phyloP scores from a whole-genome alignment of 2,888 invertebrate genomes.

The Aphidius colemani region DNA sequence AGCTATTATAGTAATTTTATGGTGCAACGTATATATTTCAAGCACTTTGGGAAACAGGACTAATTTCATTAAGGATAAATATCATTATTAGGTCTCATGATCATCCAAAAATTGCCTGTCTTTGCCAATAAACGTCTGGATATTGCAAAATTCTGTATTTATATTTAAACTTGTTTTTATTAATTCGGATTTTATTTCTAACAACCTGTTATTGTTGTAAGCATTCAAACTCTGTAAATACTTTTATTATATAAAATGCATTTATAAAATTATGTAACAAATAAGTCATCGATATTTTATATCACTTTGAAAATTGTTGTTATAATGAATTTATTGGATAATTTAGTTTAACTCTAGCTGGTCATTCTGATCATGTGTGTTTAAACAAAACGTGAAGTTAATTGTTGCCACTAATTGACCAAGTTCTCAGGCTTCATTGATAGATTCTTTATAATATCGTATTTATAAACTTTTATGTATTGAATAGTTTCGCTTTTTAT shows the following conservation, averaged over 20 bases:
- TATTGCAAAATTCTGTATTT: conserved; percentile 4
- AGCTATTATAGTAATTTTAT: conserved; percentile 58
- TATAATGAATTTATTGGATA: conserved; percentile 21
- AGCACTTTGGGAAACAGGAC: conserved; percentile 50
- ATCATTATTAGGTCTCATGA: conserved; percentile 56
- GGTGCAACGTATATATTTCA: conserved; percentile 52
- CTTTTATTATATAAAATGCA: too few relatives aligned
- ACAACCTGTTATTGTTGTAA: too few relatives aligned
- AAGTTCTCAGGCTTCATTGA: conserved; percentile 54
- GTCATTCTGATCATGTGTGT: conserved; percentile 14
- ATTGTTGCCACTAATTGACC: conserved; percentile 57
- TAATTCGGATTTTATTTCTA: conserved; percentile 15
- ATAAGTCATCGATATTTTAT: too few relatives aligned
- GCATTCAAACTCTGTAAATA: too few relatives aligned
- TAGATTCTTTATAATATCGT: conserved; percentile 32
- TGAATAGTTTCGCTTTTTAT: conserved; percentile 31
- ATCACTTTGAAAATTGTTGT: too few relatives aligned
- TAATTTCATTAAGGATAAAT: conserved; percentile 61
- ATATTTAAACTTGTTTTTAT: conserved; percentile 40
- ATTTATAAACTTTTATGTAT: conserved; percentile 24
- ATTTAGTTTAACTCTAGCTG: conserved; percentile 33
- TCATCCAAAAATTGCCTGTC: conserved; percentile 45
- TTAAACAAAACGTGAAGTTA: conserved; percentile 40
- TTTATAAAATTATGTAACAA: too few relatives aligned
- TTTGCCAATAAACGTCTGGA: conserved; percentile 22